Evolutionary conservation across 2,888 invertebrate genomes (phyloP), one percentile per base, ranked within the genome.

Genomic region (Apocheima hispidaria): DNA sequence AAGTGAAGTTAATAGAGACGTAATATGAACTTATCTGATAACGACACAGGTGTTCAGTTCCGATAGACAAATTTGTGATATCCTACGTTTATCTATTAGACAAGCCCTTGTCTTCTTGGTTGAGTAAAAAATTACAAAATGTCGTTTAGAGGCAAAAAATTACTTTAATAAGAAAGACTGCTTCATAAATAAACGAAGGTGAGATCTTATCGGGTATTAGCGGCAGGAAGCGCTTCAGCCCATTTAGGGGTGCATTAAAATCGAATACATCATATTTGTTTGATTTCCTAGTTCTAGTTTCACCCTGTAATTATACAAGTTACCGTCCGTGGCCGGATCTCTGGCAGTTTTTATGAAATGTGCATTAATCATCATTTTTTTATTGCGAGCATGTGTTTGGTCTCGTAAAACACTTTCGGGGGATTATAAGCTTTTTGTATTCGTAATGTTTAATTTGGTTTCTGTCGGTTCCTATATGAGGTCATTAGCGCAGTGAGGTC

Each of bases 221-320:
- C 79, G 87, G 87, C 91, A 90, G 92, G 92, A 92, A 92, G 88
- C 91, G 89, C 90, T 88, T 89, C 90, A 80, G 83, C 86, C 88
- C 88, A 91, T 93, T 93, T 92, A 93, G 84, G 92, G 93, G 90
- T 93, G 92, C 92, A 93, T 93, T 93, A 93, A 93, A 93, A 92
- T 90, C 92, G 90, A 86, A 93, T 93, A 91, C 92, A 93, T 93
- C 93, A 93, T 93, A 92, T 92, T 92, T 93, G 93, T 93, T 93
- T 93, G 93, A 93, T 93, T 93, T 93, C 92, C 90, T 90, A 92
- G 91, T 87, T 89, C 87, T 84, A 87, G 87, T 90, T 91, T 87
- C 86, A 90, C 89, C 90, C 91, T 90, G 88, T 92, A 90, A 92
- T 92, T 92, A 92, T 89, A 92, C 86, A 86, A 91, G 89, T 88